Evolutionary conservation across 2,113 vertebrate genomes (phyloP).

Genomic region (Scomber colias): DNA sequence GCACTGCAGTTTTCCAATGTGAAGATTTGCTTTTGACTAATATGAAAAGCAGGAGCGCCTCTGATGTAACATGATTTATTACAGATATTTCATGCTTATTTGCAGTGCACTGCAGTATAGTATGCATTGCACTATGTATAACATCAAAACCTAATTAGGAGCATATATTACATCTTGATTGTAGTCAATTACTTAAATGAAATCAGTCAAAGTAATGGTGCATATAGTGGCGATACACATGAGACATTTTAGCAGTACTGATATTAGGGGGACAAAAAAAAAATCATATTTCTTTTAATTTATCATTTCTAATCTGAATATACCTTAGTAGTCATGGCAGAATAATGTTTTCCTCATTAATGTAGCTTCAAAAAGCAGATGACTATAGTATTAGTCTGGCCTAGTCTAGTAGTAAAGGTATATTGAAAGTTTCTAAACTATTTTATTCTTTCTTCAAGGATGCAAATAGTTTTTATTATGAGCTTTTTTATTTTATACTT

Average conservation of each 20-base stretch:
- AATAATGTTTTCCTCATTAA: background rate
- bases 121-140: background rate
- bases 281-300: background rate
- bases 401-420: background rate
- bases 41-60: slow-evolving; percentile 14
- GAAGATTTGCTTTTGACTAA: slow-evolving; percentile 31
- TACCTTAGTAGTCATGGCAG: background rate
- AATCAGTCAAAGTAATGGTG: slow-evolving; percentile 18
- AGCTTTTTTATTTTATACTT: background rate
- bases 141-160: slow-evolving; percentile 21
- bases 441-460: background rate
- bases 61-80: slow-evolving; percentile 35
- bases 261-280: background rate
- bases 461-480: background rate
- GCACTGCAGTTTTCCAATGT: background rate
- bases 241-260: background rate
- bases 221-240: background rate
- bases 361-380: background rate
- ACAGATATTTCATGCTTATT: slow-evolving; percentile 40
- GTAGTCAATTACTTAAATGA: slow-evolving; percentile 6
- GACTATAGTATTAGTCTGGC: no score
- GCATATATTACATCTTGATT: slow-evolving; percentile 24
- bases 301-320: background rate
- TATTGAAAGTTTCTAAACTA: no score
- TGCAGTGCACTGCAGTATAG: background rate